phyloP scores from a whole-genome alignment of 2,888 invertebrate genomes.

The Cyrtodaria siliqua region DNA sequence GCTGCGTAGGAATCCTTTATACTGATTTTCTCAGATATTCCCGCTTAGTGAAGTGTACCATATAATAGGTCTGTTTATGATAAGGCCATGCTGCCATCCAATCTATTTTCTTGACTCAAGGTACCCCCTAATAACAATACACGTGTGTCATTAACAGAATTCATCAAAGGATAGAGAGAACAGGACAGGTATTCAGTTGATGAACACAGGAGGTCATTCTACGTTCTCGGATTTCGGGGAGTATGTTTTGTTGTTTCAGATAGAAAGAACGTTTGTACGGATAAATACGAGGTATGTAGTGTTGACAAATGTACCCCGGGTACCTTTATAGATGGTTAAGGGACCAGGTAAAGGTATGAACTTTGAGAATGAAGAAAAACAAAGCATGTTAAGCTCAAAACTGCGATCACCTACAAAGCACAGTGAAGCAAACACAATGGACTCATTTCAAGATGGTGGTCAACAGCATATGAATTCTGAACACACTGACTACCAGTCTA shows the following conservation, averaged over 20 bases:
- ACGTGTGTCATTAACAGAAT: slow-evolving; percentile 73
- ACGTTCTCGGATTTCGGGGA: slow-evolving; percentile 36
- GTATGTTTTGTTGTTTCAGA: slow-evolving; percentile 50
- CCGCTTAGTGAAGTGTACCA: slow-evolving; percentile 85
- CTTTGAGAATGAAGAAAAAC: slow-evolving; percentile 35
- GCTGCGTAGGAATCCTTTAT: slow-evolving; percentile 82
- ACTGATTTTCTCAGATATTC: slow-evolving; percentile 83
- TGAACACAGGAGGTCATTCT: slow-evolving; percentile 45
- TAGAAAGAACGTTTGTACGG: slow-evolving; percentile 22
- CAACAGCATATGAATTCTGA: slow-evolving; percentile 80
- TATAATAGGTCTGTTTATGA: slow-evolving; percentile 85
- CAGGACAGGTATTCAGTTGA: slow-evolving; percentile 9
- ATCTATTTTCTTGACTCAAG: slow-evolving; percentile 80
- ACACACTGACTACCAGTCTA: slow-evolving; percentile 74
- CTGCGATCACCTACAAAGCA: slow-evolving; percentile 75
- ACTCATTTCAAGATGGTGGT: slow-evolving; percentile 85
- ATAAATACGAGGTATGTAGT: slow-evolving; percentile 33
- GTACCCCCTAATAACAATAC: slow-evolving; percentile 72
- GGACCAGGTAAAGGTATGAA: slow-evolving; percentile 35
- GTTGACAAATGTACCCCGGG: slow-evolving; percentile 20
- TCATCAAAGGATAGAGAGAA: slow-evolving; percentile 20
- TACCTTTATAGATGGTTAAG: slow-evolving; percentile 41
- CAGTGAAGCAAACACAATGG: slow-evolving; percentile 81
- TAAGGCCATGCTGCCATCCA: slow-evolving; percentile 85
- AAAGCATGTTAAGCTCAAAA: slow-evolving; percentile 71